These are phyloP conservation scores for Toxotes jaculatrix DNA, from an alignment of 2,113 vertebrate genomes.

Conservation along the genomic window DNA sequence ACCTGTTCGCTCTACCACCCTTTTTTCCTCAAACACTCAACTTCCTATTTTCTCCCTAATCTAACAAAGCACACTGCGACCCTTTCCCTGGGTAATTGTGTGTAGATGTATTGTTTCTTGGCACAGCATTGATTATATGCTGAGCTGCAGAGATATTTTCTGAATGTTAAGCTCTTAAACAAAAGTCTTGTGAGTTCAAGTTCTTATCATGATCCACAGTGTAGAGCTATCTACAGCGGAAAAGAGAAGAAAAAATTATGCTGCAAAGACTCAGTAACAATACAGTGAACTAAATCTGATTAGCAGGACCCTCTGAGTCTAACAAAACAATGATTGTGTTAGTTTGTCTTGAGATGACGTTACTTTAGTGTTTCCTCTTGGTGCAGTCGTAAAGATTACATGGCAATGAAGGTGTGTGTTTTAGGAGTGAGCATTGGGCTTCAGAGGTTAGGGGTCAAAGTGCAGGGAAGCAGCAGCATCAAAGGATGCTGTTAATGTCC, in stretches of 20 bases:
- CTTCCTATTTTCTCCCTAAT: not conserved
- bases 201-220: not conserved
- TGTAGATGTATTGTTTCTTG: not conserved
- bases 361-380: slow-evolving; percentile 4
- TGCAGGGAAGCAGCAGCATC: slow-evolving; percentile 62
- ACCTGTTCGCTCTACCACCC: slow-evolving; percentile 40
- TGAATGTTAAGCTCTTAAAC: not conserved
- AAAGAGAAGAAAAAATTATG: not conserved
- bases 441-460: slow-evolving; percentile 62
- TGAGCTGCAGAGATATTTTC: not conserved
- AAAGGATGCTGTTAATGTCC: slow-evolving; percentile 29
- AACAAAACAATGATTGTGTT: not conserved
- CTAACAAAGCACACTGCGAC: slow-evolving; percentile 9
- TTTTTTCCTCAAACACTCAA: not conserved
- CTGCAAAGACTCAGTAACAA: slow-evolving; percentile 18
- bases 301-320: slow-evolving; percentile 1
- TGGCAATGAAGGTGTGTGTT: slow-evolving; percentile 9
- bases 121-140: not conserved
- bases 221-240: not conserved
- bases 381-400: slow-evolving; percentile 25
- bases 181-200: not conserved
- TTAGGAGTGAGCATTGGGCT: slow-evolving; percentile 10
- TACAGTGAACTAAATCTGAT: not conserved
- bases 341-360: slow-evolving; percentile 1
- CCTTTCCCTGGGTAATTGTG: not conserved